These are phyloP conservation scores for Glossophaga mutica DNA, from an alignment of 2,797 vertebrate genomes.

Conservation along the genomic window DNA sequence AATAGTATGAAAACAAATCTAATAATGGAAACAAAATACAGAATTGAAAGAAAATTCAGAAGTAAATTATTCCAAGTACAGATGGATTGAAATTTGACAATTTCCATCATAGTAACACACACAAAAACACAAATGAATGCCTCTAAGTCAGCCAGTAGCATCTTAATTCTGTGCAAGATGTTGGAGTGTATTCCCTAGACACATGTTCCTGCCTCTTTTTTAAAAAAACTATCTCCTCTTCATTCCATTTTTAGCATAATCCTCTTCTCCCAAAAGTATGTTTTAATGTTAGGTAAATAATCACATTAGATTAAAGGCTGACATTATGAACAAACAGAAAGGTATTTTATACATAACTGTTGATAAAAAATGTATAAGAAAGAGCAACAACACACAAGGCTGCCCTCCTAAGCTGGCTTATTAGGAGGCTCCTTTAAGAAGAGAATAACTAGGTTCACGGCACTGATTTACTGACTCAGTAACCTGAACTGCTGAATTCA, in stretches of 20 bases:
- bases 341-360: background rate
- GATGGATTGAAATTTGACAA: background rate
- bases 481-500: background rate
- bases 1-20: background rate
- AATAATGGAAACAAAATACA: background rate
- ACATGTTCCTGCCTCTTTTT: background rate
- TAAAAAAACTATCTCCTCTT: background rate
- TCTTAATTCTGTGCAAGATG: background rate
- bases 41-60: background rate
- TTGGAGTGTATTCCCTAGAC: background rate
- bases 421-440: background rate
- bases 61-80: slow-evolving; percentile 12
- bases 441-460: background rate
- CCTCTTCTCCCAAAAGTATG: background rate
- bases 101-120: background rate
- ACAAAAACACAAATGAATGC: background rate
- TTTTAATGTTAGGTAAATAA: background rate
- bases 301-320: background rate
- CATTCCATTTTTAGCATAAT: background rate
- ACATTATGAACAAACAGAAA: slow-evolving; percentile 7
- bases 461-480: background rate
- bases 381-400: background rate
- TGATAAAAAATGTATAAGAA: background rate
- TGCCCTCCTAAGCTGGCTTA: background rate
- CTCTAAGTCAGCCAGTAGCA: background rate